Evolutionary conservation across 2,888 invertebrate species (phyloP), one percentile per base, ranked within the genome.

Genomic region (Ichneumoninae sp.): DNA sequence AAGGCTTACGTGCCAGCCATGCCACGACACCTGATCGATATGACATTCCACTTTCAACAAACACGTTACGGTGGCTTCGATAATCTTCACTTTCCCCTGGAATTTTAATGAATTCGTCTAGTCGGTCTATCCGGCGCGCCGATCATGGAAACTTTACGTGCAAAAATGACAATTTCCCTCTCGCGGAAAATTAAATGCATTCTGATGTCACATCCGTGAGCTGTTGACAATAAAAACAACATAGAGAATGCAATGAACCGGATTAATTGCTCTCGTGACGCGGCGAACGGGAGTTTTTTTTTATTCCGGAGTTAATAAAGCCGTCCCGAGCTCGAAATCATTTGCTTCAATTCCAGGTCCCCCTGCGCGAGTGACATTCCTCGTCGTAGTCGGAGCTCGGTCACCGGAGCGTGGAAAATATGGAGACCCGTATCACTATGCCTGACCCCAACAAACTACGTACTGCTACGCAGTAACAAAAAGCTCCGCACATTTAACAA

Each of bases 341-440:
- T 50, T 82, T 76, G 54, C 75, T 82, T 76, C 75, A 76, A 82
- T 82, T 75, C 44, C 36, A 70, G 74, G 71, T 76, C 71, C 57
- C 50, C 75, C 60, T 44, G 26, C 40, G 66, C 60, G 79, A 84
- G 84, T 84, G 79, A 84, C 82, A 84, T 84, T 82, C 82, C 82
- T 47, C 80, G 66, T 82, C 71, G 79, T 54, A 44, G 74, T 62
- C 75, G 76, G 79, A 79, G 82, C 84, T 76, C 62, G 82, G 66
- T 68, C 79, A 84, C 66, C 79, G 2, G 84, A 84, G 82, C 84
- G 82, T 84, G 79, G 82, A 82, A 78, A 80, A 79, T 76, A 71
- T 76, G 76, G 75, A 76, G 54, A 30, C 68, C n/a, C 33, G 62
- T 62, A 74, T 54, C 19, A 26, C 60, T 26, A 50, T 57, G 60